A percentile compares a stretch with the other conserved stretches of the same genome.
phyloP scores from a whole-genome alignment of 2,113 vertebrate species.

The Melanostigma gelatinosum region DNA sequence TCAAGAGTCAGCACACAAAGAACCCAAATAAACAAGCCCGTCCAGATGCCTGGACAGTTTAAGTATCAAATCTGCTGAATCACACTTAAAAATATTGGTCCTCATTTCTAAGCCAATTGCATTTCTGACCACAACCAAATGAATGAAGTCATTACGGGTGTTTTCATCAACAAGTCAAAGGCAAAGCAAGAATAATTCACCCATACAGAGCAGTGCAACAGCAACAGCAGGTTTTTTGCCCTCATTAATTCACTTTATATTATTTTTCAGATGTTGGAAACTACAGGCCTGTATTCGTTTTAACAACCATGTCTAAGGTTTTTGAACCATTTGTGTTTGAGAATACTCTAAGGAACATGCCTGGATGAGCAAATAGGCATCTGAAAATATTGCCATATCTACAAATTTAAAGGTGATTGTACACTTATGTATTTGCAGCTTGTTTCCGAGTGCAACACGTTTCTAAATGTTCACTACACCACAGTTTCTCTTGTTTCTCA shows the following conservation, averaged over 20 bases:
- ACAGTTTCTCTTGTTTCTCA: background rate
- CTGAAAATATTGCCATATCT: background rate
- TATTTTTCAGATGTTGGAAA: background rate
- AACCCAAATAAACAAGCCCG: background rate
- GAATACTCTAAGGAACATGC: background rate
- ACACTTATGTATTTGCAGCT: background rate
- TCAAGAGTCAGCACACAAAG: background rate
- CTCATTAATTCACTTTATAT: background rate
- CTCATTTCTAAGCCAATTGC: background rate
- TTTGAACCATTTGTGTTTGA: too few species aligned
- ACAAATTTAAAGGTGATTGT: background rate
- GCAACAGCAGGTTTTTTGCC: background rate
- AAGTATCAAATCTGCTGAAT: background rate
- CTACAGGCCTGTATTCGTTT: background rate
- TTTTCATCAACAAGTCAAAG: background rate
- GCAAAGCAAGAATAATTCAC: background rate
- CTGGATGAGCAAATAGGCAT: background rate
- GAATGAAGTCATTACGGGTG: background rate
- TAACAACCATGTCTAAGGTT: too few species aligned
- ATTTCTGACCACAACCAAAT: background rate
- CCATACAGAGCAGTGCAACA: background rate
- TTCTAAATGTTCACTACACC: background rate
- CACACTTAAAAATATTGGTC: background rate
- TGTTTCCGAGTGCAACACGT: background rate
- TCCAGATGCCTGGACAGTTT: background rate